A percentile compares a stretch with the other conserved stretches of the same genome.
phyloP scores from a whole-genome alignment of 2,888 invertebrate genomes.

The Hirudinaria manillensis region DNA sequence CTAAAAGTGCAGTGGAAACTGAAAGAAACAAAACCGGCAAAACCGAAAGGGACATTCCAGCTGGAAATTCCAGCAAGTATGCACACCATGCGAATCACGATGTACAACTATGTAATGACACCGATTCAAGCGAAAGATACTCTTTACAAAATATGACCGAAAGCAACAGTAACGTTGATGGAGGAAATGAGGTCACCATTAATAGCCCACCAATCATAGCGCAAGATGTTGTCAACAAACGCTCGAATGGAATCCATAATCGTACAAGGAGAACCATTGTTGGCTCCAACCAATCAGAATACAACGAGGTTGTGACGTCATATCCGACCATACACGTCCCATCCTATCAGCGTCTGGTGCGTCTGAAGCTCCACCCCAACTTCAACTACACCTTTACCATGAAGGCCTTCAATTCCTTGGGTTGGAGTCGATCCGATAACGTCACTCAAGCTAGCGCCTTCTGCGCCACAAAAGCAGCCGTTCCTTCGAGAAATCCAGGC shows the following conservation, averaged over 20 bases:
- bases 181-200: background rate
- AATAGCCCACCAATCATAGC: background rate
- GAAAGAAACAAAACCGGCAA: background rate
- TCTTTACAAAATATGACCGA: too few relatives aligned
- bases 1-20: conserved; percentile 9
- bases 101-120: too few relatives aligned
- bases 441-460: background rate
- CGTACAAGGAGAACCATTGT: background rate
- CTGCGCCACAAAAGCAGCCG: background rate
- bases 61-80: background rate
- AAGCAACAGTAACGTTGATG: background rate
- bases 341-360: conserved; percentile 17
- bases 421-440: conserved; percentile 9
- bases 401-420: conserved; percentile 17
- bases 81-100: too few relatives aligned
- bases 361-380: conserved; percentile 21
- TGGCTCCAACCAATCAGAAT: background rate
- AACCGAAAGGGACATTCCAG: background rate
- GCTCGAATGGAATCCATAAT: too few relatives aligned
- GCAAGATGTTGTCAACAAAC: background rate
- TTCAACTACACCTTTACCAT: conserved; percentile 25
- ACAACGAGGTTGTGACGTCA: background rate
- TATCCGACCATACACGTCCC: conserved; percentile 12
- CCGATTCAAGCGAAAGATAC: background rate
- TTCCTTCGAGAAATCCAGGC: background rate